These are phyloP conservation scores for Dipodomys ordii DNA, from an alignment of 2,113 vertebrate species.

Conservation along the genomic window DNA sequence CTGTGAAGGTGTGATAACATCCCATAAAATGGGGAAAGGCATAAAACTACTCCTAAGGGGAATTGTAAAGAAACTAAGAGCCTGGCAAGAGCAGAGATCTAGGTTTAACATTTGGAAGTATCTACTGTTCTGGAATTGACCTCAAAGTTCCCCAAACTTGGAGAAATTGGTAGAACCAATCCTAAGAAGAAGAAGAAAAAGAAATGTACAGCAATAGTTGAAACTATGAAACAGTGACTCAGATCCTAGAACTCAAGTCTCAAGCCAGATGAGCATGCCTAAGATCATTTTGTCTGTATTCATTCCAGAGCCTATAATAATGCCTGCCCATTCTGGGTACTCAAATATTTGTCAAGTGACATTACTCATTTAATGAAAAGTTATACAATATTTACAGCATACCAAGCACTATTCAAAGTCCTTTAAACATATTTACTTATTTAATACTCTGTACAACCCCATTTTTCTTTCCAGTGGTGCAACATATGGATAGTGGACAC, in stretches of 20 bases:
- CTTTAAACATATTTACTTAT: neutral
- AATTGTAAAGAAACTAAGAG: neutral
- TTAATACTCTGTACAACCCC: conserved; percentile 12
- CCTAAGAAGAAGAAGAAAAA: neutral
- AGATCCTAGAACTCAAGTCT: neutral
- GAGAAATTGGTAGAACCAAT: neutral
- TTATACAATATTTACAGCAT: neutral
- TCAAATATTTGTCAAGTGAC: neutral
- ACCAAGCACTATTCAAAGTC: neutral
- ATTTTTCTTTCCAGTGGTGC: neutral
- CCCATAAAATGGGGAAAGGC: neutral
- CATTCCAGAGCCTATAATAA: neutral
- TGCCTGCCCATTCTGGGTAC: neutral
- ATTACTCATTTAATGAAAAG: conserved; percentile 4
- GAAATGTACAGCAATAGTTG: neutral
- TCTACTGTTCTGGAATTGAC: neutral
- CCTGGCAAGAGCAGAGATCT: neutral
- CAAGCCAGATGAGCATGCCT: neutral
- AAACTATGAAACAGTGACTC: neutral
- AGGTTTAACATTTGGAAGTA: neutral
- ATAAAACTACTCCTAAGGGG: neutral
- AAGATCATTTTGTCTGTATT: neutral
- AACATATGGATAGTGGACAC: neutral
- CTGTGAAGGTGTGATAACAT: neutral
- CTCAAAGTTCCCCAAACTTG: neutral